Percentiles rank a stretch among this genome's conserved stretches.
Evolutionary conservation across 2,888 invertebrate species (phyloP).

Genomic region (Pollenia griseotomentosa): DNA sequence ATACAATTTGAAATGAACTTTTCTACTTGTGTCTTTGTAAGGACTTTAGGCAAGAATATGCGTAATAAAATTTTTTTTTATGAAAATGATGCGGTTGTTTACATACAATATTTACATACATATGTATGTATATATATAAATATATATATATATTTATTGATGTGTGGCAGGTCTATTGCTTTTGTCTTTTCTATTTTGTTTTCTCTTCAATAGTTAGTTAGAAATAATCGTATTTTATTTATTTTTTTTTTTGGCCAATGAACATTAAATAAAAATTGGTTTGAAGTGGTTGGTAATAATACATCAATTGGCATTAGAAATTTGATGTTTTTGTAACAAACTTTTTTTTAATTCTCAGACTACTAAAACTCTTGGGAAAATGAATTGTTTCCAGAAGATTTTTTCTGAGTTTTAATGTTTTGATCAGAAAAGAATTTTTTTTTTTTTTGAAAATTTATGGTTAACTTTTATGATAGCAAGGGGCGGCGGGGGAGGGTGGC

Average conservation of each 20-base stretch:
- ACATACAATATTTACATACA: background rate
- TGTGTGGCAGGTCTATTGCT: background rate
- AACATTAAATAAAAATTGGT: slow-evolving; percentile 29
- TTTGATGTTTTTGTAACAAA: background rate
- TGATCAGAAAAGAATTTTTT: slow-evolving; percentile 20
- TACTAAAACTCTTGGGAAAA: background rate
- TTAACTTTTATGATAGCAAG: background rate
- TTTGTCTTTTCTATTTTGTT: slow-evolving; percentile 17
- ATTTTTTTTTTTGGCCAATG: slow-evolving; percentile 17
- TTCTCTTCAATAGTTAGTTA: background rate
- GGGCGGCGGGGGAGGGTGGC: too few species aligned
- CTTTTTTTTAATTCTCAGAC: background rate
- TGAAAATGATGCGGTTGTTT: background rate
- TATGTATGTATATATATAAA: background rate
- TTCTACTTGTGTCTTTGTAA: background rate
- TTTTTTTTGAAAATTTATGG: background rate
- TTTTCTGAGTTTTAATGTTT: slow-evolving; percentile 3
- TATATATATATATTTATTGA: background rate
- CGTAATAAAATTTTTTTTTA: background rate
- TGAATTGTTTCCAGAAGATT: slow-evolving; percentile 23
- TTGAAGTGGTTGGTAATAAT: slow-evolving; percentile 8
- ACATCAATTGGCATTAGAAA: slow-evolving; percentile 55
- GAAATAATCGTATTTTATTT: slow-evolving; percentile 31
- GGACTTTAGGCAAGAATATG: background rate
- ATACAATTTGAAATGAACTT: background rate